Conservation (phyloP, 2,797 vertebrate species). For the Pelochelys cantorii region DNA sequence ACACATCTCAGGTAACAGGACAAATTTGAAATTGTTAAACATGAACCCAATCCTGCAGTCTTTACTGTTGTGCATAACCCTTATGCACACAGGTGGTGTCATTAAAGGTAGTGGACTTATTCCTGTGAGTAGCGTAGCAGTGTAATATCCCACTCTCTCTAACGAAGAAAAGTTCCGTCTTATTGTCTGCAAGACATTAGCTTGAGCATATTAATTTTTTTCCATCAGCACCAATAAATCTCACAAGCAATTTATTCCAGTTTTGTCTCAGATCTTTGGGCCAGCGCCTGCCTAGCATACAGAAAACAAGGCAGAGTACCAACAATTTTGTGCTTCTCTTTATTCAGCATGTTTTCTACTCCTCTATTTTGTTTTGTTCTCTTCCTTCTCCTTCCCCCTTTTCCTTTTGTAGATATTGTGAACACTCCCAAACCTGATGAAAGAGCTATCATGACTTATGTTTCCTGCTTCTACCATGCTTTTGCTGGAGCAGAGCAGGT, state of each 20-base stretch:
- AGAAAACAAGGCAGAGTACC: neutral
- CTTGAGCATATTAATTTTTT: neutral
- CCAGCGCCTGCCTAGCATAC: neutral
- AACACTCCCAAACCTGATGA: slow-evolving; percentile 98
- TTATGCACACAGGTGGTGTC: neutral
- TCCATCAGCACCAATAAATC: neutral
- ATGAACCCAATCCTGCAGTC: neutral
- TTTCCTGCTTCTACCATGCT: slow-evolving; percentile 99
- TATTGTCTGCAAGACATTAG: neutral
- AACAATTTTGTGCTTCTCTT: slow-evolving; percentile 14
- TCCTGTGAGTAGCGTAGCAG: neutral
- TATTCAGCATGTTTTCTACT: slow-evolving; percentile 65
- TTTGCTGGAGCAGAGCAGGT: slow-evolving; percentile 99
- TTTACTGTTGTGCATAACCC: neutral
- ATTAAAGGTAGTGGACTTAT: neutral
- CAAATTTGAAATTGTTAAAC: neutral
- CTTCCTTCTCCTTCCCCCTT: slow-evolving; percentile 57
- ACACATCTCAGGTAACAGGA: fast-evolving
- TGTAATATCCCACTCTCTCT: neutral
- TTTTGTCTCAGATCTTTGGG: neutral
- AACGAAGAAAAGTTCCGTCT: neutral
- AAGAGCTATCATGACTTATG: slow-evolving; percentile 99
- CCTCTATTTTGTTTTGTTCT: slow-evolving; percentile 57
- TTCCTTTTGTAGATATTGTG: slow-evolving; percentile 91
- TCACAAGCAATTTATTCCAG: slow-evolving; percentile 9